Conservation (phyloP, 2,113 vertebrate species). For the Nannobrachium achirus region DNA sequence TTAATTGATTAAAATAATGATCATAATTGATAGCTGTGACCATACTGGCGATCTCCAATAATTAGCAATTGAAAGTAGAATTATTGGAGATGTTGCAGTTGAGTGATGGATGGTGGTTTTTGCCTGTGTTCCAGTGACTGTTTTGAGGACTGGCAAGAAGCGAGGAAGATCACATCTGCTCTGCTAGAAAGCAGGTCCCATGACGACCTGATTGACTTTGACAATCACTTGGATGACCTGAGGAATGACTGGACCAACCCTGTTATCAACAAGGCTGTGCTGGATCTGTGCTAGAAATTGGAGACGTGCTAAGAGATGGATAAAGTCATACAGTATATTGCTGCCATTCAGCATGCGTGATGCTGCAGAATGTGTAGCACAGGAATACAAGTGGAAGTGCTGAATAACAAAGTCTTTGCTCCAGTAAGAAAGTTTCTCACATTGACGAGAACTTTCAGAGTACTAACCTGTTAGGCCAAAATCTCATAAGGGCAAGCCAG, state of each 20-base stretch:
- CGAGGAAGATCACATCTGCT: conserved; percentile 89
- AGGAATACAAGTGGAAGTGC: conserved; percentile 31
- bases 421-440: conserved; percentile 37
- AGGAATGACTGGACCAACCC: conserved; percentile 99
- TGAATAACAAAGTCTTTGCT: conserved; percentile 44
- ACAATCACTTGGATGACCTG: conserved; percentile 97
- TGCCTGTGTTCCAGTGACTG: conserved; percentile 81
- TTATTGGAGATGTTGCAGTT: neutral
- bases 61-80: no score
- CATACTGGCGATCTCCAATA: no score
- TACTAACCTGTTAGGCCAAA: conserved; percentile 37
- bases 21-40: no score
- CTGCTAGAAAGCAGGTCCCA: conserved; percentile 92
- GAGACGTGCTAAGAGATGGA: conserved; percentile 7
- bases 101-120: conserved; percentile 3
- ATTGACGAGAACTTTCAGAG: conserved; percentile 35
- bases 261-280: conserved; percentile 94
- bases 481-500: conserved; percentile 50
- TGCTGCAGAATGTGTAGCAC: conserved; percentile 49
- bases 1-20: no score
- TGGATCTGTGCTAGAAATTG: conserved; percentile 88
- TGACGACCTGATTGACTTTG: conserved; percentile 93
- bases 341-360: conserved; percentile 58
- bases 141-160: conserved; percentile 95
- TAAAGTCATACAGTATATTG: conserved; percentile 35